These are phyloP conservation scores for Oreochromis mossambicus DNA, from an alignment of 2,797 vertebrate species.

Conservation along the genomic window DNA sequence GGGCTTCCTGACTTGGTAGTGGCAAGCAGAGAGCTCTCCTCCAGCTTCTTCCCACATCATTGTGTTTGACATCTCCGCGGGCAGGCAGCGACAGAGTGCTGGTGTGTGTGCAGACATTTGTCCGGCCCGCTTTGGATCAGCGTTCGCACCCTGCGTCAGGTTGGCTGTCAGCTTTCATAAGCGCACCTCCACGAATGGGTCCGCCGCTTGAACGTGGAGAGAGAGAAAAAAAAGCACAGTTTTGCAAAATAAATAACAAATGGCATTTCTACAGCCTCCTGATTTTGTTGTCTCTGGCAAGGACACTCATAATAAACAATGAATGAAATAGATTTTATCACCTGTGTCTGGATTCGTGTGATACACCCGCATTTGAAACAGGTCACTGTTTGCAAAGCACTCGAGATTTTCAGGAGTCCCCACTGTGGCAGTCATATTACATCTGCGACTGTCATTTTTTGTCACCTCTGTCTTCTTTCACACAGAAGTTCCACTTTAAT, in stretches of 20 bases:
- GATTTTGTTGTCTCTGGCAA: constrained; percentile 22
- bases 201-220: background rate
- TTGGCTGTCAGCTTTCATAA: constrained; percentile 61
- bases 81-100: constrained; percentile 44
- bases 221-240: background rate
- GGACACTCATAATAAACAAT: constrained; percentile 34
- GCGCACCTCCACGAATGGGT: constrained; percentile 37
- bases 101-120: constrained; percentile 61
- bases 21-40: constrained; percentile 23
- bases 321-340: constrained; percentile 24
- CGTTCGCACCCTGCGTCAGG: constrained; percentile 39
- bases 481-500: background rate
- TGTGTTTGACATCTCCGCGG: constrained; percentile 68
- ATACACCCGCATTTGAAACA: background rate
- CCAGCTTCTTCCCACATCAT: constrained; percentile 57
- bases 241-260: constrained; percentile 47
- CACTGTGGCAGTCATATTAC: background rate
- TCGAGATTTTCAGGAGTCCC: background rate
- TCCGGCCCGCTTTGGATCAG: constrained; percentile 65
- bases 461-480: constrained; percentile 38
- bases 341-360: constrained; percentile 5
- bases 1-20: constrained; percentile 14
- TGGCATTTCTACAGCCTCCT: constrained; percentile 9
- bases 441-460: constrained; percentile 29
- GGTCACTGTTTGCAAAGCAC: background rate